Conservation (phyloP, 2,113 vertebrate genomes). For the Clupea harengus region DNA sequence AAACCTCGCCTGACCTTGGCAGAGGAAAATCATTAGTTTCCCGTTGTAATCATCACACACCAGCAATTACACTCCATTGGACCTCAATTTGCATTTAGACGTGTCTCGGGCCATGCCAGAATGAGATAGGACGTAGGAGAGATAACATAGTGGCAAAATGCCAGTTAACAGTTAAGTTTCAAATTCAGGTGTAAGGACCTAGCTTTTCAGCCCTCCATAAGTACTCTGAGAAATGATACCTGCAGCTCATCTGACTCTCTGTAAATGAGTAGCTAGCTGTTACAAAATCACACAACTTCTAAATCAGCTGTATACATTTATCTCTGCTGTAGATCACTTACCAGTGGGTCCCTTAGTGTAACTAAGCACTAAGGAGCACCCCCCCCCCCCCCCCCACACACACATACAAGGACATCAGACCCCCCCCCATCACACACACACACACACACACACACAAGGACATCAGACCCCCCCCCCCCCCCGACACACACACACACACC, state of each 20-base stretch:
- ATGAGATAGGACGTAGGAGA: neutral
- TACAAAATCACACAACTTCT: neutral
- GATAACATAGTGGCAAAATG: slow-evolving; percentile 9
- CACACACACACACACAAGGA: too few relatives aligned
- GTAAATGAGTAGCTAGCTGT: slow-evolving; percentile 9
- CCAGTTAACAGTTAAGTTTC: neutral
- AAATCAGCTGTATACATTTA: neutral
- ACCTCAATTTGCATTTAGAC: slow-evolving; percentile 74
- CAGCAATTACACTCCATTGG: slow-evolving; percentile 79
- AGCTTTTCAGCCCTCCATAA: neutral
- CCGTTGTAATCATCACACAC: slow-evolving; percentile 75
- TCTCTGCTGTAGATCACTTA: neutral
- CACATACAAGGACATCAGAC: neutral
- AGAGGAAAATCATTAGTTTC: slow-evolving; percentile 83
- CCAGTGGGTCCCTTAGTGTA: neutral
- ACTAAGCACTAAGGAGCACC: neutral
- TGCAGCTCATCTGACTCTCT: neutral
- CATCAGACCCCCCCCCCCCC: too few relatives aligned
- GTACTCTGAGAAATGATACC: neutral
- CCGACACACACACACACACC: too few relatives aligned
- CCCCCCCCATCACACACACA: too few relatives aligned
- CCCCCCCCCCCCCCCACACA: too few relatives aligned
- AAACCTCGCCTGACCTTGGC: slow-evolving; percentile 82
- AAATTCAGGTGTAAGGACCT: neutral
- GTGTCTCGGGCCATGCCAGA: slow-evolving; percentile 50